Evolutionary conservation across 1,140 invertebrate species (phyloP).

Genomic region (Bombus picipes): DNA sequence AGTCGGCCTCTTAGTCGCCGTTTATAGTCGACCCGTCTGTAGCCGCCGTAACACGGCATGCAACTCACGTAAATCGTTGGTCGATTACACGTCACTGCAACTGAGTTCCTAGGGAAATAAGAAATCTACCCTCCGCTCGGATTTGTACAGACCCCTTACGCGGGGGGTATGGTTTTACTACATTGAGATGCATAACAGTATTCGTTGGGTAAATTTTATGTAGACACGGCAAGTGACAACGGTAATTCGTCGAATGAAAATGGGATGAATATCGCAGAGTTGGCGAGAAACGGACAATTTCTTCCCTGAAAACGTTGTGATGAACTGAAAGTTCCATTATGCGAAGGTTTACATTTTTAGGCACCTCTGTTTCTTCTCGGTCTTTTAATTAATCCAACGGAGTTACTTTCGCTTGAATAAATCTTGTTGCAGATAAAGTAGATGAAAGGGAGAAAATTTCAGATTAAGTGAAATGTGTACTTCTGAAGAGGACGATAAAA

Average conservation of each 20-base stretch:
- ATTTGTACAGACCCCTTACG: slow-evolving; percentile 57
- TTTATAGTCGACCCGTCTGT: too few relatives aligned
- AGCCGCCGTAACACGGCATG: slow-evolving; percentile 15
- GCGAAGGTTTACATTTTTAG: background rate
- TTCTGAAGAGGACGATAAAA: background rate
- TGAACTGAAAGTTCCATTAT: background rate
- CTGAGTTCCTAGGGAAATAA: slow-evolving; percentile 61
- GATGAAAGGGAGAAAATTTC: background rate
- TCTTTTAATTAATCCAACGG: background rate
- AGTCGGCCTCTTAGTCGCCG: too few relatives aligned
- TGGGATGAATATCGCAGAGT: slow-evolving; percentile 10
- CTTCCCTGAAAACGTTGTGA: background rate
- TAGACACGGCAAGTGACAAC: slow-evolving; percentile 43
- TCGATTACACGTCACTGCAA: slow-evolving; percentile 61
- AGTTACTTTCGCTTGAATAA: background rate
- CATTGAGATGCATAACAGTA: slow-evolving; percentile 60
- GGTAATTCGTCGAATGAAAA: slow-evolving; percentile 63
- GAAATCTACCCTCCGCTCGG: slow-evolving; percentile 37
- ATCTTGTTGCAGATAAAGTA: background rate
- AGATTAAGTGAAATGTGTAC: background rate
- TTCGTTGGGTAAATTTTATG: slow-evolving; percentile 30
- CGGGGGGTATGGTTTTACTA: background rate
- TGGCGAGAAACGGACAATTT: slow-evolving; percentile 54
- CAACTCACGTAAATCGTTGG: slow-evolving; percentile 51
- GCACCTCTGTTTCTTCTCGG: background rate